Evolutionary conservation across 2,113 vertebrate genomes (phyloP), one percentile per base, ranked within the genome.

Genomic region (Dromaius novaehollandiae): DNA sequence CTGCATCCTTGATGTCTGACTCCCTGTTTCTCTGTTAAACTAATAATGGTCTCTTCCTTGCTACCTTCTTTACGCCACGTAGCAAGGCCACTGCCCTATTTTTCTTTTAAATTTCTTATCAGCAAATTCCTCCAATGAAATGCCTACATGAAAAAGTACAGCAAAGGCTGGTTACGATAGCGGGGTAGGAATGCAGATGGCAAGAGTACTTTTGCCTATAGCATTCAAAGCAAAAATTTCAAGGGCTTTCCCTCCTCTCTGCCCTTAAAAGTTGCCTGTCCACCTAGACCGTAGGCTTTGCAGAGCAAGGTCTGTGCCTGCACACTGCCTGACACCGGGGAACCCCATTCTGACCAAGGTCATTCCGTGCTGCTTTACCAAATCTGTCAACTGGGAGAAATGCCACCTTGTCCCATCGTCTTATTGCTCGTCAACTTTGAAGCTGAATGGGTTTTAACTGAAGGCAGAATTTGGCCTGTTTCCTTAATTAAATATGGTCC

Each of bases 401-500:
- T 51, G 25, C 7, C 60, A 88, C 32, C 50, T 76, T 0, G 60
- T n/a, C 55, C 51, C 24, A 26, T 42, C n/a, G 48, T 30, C 55
- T 24, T 9, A 16, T 12, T 75, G 50, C 22, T 26, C 10, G 0
- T 55, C 53, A 66, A 60, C 73, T 86, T 91, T 81, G 93, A 88
- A 91, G 76, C 24, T 82, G 73, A 96, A 91, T 74, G 40, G 44
- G 38, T 77, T 87, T 94, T 84, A 86, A 97, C 55, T 25, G 77
- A 75, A 46, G 75, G 78, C 61, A 79, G 56, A 93, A 96, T 74
- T 88, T 96, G 92, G 79, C 75, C 66, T 61, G 22, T 71, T 85
- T 94, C 84, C 84, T 86, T 89, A 91, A 96, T 95, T 95, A 96
- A 95, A 95, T 94, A 95, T 84, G 73, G 88, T 84, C 51, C 91